Evolutionary conservation across 2,888 invertebrate genomes (phyloP), one percentile per base, ranked within the genome.

Genomic region (Alentia gelatinosa): DNA sequence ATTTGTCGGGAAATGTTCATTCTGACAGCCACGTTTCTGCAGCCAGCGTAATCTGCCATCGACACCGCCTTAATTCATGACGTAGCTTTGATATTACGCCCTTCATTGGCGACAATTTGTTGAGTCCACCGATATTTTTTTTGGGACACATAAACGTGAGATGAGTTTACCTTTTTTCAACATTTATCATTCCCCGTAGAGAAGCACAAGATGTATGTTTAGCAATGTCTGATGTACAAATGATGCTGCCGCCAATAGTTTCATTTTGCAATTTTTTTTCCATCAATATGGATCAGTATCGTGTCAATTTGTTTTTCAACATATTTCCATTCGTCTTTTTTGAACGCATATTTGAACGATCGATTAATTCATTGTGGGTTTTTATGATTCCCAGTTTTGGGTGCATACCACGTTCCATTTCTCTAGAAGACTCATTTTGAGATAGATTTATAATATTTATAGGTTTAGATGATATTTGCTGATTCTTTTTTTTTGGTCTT

Each of bases 401-500:
- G n/a, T 4, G n/a, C 19, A 12, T 56, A n/a, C 23, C 56, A 56
- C 56, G 23, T 56, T n/a, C n/a, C 56, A 56, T 56, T 19, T n/a
- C 56, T 12, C 19, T 56, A 19, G 5, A 56, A 5, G 56, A n/a
- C 56, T 56, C 56, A 56, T 56, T 56, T 56, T 12, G n/a, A n/a
- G 56, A 56, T n/a, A n/a, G 56, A 56, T 56, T 56, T 56, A 68
- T 68, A 3, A 68, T 68, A 68, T 68, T 68, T 68, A 68, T 68
- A 68, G 68, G 68, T 30, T 30, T 68, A 68, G 33, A 68, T 56
- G n/a, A 47, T 47, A 19, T 68, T 68, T 68, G 68, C n/a, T 56
- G 56, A 56, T 56, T 5, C n/a, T 68, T 75, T 79, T 79, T 68
- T 75, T 79, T 79, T 15, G 15, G 79, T 23, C 79, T 68, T 68